phyloP scores from a whole-genome alignment of 2,888 invertebrate genomes.

The Troides oblongomaculatus region DNA sequence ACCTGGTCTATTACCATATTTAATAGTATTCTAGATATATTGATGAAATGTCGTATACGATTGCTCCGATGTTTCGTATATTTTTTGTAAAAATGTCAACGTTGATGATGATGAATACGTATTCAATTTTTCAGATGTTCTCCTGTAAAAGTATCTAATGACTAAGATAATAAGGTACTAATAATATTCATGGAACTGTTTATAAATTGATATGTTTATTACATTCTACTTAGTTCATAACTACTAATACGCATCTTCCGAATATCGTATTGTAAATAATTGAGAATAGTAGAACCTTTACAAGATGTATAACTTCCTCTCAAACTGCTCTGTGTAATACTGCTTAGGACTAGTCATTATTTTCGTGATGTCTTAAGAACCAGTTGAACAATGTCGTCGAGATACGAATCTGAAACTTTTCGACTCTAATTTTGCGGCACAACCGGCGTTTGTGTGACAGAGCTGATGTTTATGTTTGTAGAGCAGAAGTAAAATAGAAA shows the following conservation, averaged over 20 bases:
- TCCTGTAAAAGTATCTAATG: too few relatives aligned
- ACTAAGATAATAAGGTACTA: too few relatives aligned
- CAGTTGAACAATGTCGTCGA: constrained; percentile 53
- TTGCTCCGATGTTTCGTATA: too few relatives aligned
- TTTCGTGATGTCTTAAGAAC: constrained; percentile 47
- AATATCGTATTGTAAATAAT: not conserved
- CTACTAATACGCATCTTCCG: not conserved
- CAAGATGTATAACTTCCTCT: constrained; percentile 10
- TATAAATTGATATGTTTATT: too few relatives aligned
- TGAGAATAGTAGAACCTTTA: not conserved
- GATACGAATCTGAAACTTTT: constrained; percentile 59
- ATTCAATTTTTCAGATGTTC: too few relatives aligned
- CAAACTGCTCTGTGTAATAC: constrained; percentile 12
- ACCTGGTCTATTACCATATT: too few relatives aligned
- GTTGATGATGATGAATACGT: too few relatives aligned
- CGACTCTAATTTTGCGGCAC: constrained; percentile 51
- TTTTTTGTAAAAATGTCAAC: too few relatives aligned
- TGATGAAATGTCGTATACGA: too few relatives aligned
- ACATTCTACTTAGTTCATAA: not conserved
- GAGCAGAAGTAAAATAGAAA: constrained; percentile 1
- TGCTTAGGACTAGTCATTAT: constrained; percentile 35
- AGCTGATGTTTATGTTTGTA: not conserved
- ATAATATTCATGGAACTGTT: too few relatives aligned
- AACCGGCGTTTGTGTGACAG: constrained; percentile 30
- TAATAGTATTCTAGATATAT: too few relatives aligned